Evolutionary conservation across 2,113 vertebrate genomes (phyloP).

Genomic region (Bubo scandiacus): DNA sequence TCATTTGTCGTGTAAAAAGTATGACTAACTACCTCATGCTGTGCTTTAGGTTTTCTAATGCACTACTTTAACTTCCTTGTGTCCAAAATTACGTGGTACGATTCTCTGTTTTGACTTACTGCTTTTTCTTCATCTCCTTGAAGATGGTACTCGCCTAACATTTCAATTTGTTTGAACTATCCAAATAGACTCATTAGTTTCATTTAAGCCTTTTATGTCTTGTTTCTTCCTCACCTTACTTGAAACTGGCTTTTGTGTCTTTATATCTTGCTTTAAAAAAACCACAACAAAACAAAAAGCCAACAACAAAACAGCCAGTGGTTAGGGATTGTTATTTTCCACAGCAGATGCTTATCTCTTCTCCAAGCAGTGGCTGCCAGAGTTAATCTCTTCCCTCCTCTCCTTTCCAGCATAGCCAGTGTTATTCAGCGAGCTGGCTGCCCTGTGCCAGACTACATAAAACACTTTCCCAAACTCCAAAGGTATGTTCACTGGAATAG

Average conservation of each 20-base stretch:
- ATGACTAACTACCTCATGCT: background rate
- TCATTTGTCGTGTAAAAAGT: background rate
- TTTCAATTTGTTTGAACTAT: background rate
- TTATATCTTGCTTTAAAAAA: background rate
- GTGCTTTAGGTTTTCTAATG: background rate
- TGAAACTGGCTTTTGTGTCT: background rate
- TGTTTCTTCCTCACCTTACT: background rate
- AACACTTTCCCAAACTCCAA: slow-evolving; percentile 87
- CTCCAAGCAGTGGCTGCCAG: background rate
- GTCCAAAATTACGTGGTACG: background rate
- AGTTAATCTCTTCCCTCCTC: background rate
- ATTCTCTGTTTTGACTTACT: background rate
- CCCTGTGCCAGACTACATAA: slow-evolving; percentile 94
- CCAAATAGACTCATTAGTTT: background rate
- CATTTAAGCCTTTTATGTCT: background rate
- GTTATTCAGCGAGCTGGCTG: slow-evolving; percentile 94
- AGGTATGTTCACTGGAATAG: slow-evolving; percentile 71
- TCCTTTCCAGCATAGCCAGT: slow-evolving; percentile 83
- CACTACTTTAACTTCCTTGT: background rate
- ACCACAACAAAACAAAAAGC: background rate
- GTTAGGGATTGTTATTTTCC: background rate
- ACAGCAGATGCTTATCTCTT: background rate
- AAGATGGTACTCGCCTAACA: background rate
- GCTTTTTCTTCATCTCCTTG: background rate
- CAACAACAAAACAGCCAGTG: background rate